Evolutionary conservation across 2,113 vertebrate species (phyloP).

Genomic region (Pyxicephalus adspersus): DNA sequence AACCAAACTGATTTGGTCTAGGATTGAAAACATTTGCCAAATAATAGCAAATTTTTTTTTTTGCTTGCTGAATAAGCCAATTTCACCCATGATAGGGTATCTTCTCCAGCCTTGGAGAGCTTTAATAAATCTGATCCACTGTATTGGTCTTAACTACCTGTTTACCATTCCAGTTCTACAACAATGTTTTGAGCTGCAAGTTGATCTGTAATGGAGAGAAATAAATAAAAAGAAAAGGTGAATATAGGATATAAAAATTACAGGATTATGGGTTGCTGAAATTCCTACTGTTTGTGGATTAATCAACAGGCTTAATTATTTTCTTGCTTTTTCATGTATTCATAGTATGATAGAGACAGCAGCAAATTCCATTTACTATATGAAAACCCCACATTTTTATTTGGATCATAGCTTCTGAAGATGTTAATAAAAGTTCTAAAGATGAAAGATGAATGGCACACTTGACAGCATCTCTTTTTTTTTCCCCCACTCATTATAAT

Average conservation of each 20-base stretch:
- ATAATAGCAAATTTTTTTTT: no score
- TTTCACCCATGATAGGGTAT: no score
- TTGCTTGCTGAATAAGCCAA: no score
- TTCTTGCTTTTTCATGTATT: neutral
- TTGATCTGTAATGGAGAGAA: no score
- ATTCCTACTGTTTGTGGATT: neutral
- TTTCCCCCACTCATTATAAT: constrained; percentile 36
- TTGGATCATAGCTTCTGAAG: neutral
- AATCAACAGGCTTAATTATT: neutral
- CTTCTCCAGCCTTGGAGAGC: no score
- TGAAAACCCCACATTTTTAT: neutral
- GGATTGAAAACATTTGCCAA: no score
- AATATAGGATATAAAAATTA: no score
- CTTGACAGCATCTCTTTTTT: constrained; percentile 44
- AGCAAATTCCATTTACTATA: neutral
- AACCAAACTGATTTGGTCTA: no score
- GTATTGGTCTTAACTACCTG: neutral
- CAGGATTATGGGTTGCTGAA: neutral
- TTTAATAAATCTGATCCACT: no score
- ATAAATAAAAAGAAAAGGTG: no score
- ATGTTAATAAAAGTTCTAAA: neutral
- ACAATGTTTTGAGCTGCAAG: no score
- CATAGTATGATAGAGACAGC: neutral
- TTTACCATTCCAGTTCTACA: no score
- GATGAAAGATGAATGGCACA: constrained; percentile 11